phyloP scores from a whole-genome alignment of 2,113 vertebrate species.

The Delphinapterus leucas region DNA sequence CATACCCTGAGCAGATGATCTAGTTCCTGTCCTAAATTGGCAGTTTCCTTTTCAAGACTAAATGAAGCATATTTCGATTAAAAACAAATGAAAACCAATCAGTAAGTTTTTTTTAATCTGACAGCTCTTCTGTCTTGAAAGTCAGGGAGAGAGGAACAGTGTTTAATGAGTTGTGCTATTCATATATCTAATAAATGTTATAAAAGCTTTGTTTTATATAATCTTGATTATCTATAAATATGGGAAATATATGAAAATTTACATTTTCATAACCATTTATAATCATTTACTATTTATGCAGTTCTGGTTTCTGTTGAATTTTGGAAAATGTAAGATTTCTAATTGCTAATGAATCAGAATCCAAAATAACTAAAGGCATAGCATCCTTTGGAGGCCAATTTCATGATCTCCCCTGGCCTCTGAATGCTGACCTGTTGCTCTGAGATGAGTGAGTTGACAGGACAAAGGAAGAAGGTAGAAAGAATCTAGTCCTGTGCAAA shows the following conservation, averaged over 20 bases:
- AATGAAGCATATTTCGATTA: background rate
- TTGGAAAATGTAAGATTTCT: background rate
- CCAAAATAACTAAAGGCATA: background rate
- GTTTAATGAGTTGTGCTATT: background rate
- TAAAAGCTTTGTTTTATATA: background rate
- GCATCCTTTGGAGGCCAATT: background rate
- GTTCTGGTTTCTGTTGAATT: background rate
- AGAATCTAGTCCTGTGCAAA: background rate
- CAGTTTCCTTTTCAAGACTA: constrained; percentile 35
- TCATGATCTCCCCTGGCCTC: background rate
- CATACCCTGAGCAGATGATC: constrained; percentile 22
- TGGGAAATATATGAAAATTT: background rate
- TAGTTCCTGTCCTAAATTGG: constrained; percentile 17
- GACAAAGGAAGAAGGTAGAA: background rate
- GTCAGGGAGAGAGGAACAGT: too few relatives aligned
- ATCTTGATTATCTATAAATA: background rate
- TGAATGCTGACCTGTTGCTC: background rate
- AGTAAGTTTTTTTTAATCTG: background rate
- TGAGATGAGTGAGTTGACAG: background rate
- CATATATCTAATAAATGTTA: background rate
- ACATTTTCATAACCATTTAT: background rate
- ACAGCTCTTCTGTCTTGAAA: background rate
- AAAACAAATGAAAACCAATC: background rate
- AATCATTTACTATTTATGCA: background rate
- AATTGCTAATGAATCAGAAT: background rate